phyloP scores from a whole-genome alignment of 1,140 invertebrate genomes.

The Dermatophagoides farinae region DNA sequence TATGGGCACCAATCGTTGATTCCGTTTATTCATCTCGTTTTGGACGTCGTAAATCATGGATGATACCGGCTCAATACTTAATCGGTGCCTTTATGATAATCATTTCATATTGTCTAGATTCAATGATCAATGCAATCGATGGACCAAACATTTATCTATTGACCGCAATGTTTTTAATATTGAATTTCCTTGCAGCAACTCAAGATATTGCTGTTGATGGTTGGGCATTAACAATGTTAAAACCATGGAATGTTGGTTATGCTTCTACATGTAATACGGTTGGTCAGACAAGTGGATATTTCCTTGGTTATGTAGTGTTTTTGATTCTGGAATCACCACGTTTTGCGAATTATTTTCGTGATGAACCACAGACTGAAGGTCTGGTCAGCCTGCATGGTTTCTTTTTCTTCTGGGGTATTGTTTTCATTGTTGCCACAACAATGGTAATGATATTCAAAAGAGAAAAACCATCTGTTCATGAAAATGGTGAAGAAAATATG shows the following conservation, averaged over 20 bases:
- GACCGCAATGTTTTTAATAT: slow-evolving; percentile 63
- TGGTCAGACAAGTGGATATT: slow-evolving; percentile 92
- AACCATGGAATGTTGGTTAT: slow-evolving; percentile 84
- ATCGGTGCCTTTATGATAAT: slow-evolving; percentile 56
- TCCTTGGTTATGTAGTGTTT: slow-evolving; percentile 90
- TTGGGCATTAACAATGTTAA: slow-evolving; percentile 96
- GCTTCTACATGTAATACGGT: slow-evolving; percentile 97
- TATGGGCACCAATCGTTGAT: slow-evolving; percentile 97
- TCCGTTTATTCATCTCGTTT: slow-evolving; percentile 58
- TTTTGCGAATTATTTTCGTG: slow-evolving; percentile 86
- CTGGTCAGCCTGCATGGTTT: slow-evolving; percentile 75
- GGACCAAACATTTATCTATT: slow-evolving; percentile 54
- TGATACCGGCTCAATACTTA: slow-evolving; percentile 67
- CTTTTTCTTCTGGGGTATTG: slow-evolving; percentile 80
- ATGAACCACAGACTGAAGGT: slow-evolving; percentile 41
- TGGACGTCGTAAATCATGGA: slow-evolving; percentile 89
- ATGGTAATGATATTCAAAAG: slow-evolving; percentile 69
- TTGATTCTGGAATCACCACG: slow-evolving; percentile 86
- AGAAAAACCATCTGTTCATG: slow-evolving; percentile 32
- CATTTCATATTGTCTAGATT: slow-evolving; percentile 48
- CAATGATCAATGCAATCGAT: slow-evolving; percentile 43
- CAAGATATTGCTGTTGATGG: slow-evolving; percentile 99
- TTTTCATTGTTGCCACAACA: slow-evolving; percentile 76
- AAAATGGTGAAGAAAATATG: slow-evolving; percentile 21
- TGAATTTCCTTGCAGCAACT: slow-evolving; percentile 91